Evolutionary conservation across 2,888 invertebrate species (phyloP).

Genomic region (Cantharis flavilabris): DNA sequence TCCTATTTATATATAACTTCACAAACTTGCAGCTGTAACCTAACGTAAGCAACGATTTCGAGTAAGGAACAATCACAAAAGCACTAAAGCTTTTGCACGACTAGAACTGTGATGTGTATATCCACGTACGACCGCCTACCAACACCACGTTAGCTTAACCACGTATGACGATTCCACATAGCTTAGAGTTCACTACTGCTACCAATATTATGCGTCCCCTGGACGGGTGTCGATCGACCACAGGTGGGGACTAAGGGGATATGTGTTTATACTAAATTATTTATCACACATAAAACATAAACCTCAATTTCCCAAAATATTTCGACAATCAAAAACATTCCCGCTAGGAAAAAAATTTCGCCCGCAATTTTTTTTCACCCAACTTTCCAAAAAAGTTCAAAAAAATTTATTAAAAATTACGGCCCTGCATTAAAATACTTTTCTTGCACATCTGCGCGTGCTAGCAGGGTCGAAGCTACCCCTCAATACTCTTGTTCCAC

Average conservation of each 20-base stretch:
- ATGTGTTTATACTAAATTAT: background rate
- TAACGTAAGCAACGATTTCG: constrained; percentile 17
- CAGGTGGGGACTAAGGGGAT: constrained; percentile 37
- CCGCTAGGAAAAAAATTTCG: background rate
- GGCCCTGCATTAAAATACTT: constrained; percentile 10
- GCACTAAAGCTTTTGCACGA: constrained; percentile 16
- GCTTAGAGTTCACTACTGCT: constrained; percentile 18
- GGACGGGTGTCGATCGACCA: constrained; percentile 41
- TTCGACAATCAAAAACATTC: background rate
- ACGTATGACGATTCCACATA: constrained; percentile 38
- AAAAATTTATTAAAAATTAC: background rate
- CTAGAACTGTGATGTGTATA: constrained; percentile 3
- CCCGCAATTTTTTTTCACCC: background rate
- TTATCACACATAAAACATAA: background rate
- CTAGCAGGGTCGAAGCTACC: constrained; percentile 20
- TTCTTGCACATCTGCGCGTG: constrained; percentile 33
- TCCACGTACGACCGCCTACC: constrained; percentile 10
- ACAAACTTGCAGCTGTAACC: constrained; percentile 25
- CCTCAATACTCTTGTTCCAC: constrained; percentile 37
- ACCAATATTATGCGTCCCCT: constrained; percentile 45
- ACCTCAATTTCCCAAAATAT: background rate
- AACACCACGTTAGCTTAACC: constrained; percentile 25
- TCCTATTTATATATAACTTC: constrained; percentile 37
- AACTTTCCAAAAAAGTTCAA: background rate
- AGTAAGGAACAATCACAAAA: constrained; percentile 13